Conservation (phyloP, 2,888 invertebrate genomes). For the Drosophila anomelani region DNA sequence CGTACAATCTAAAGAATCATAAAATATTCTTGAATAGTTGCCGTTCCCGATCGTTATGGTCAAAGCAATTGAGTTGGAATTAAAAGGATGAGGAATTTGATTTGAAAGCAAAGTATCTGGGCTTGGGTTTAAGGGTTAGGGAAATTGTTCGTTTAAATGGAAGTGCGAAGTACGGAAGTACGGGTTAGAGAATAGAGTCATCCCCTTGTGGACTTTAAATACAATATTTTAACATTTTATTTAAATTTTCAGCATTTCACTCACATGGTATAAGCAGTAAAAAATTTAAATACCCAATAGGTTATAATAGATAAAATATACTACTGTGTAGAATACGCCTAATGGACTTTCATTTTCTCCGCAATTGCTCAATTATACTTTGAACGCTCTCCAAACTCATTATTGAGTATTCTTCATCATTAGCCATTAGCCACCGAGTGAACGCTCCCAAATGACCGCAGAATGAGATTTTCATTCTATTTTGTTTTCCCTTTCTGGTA, state of each 20-base stretch:
- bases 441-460: conserved; percentile 8
- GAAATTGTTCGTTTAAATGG: not conserved
- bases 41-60: conserved; percentile 43
- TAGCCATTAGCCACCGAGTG: conserved; percentile 10
- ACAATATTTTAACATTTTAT: not conserved
- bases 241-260: not conserved
- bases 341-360: conserved; percentile 26
- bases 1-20: conserved; percentile 49
- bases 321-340: not conserved
- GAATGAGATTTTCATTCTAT: conserved; percentile 33
- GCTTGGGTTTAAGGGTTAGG: not conserved
- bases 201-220: not conserved
- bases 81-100: conserved; percentile 1
- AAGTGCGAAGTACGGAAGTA: not conserved
- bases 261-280: not conserved
- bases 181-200: not conserved
- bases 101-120: conserved; percentile 3
- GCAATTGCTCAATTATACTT: conserved; percentile 14
- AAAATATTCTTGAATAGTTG: conserved; percentile 56
- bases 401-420: conserved; percentile 22
- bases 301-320: not conserved
- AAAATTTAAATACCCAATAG: not conserved
- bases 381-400: not conserved
- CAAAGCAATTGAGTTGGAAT: conserved; percentile 10
- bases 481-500: conserved; percentile 7